Percentiles rank a stretch among this genome's conserved stretches.
Conservation (phyloP, 2,113 vertebrate species). For the Neomonachus schauinslandi region DNA sequence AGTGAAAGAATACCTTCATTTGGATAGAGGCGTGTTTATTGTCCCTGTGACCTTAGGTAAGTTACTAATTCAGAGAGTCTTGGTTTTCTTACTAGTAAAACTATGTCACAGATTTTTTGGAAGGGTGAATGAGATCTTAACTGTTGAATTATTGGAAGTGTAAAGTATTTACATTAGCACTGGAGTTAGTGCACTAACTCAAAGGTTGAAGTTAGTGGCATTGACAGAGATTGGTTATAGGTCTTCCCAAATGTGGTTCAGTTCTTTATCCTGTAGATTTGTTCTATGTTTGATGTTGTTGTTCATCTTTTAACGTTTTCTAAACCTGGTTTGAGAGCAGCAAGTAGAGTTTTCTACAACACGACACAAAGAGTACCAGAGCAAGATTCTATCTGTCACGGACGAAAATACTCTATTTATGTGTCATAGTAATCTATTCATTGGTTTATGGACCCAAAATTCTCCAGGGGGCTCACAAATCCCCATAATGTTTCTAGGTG, state of each 20-base stretch:
- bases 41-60: neutral
- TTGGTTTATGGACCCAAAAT: conserved; percentile 74
- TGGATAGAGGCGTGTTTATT: neutral
- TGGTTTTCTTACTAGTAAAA: neutral
- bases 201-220: neutral
- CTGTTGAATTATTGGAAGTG: conserved; percentile 6
- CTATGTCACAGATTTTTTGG: neutral
- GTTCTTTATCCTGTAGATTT: neutral
- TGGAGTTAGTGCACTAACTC: neutral
- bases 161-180: neutral
- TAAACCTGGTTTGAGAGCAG: conserved; percentile 34
- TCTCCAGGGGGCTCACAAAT: conserved; percentile 75
- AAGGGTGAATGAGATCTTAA: neutral
- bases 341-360: neutral
- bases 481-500: conserved; percentile 65
- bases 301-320: conserved; percentile 40
- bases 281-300: neutral
- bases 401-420: conserved; percentile 66
- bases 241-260: neutral
- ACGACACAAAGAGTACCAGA: conserved; percentile 13
- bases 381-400: conserved; percentile 56
- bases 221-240: neutral
- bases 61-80: neutral
- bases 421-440: conserved; percentile 62
- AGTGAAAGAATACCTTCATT: neutral